Conservation (phyloP, 2,113 vertebrate species). For the Mastomys coucha region DNA sequence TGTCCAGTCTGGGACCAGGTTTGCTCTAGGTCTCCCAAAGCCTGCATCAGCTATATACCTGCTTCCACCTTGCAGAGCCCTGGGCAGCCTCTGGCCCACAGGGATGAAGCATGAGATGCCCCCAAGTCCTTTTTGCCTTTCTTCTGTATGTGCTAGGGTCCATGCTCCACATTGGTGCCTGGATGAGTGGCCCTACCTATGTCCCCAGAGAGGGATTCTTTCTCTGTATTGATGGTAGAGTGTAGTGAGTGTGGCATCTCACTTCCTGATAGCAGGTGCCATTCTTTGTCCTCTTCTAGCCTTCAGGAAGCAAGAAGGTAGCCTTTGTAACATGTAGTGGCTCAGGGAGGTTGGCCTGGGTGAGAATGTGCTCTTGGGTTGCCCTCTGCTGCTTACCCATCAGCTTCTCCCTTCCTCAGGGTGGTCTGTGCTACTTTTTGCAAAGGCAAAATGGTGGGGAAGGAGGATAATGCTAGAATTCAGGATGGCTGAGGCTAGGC, state of each 20-base stretch:
- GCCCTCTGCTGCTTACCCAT: background rate
- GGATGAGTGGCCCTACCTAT: background rate
- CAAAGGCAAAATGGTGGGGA: background rate
- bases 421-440: background rate
- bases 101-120: background rate
- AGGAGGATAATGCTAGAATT: background rate
- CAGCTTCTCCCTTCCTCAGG: background rate
- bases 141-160: background rate
- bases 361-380: background rate
- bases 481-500: background rate
- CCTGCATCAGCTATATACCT: background rate
- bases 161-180: background rate
- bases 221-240: background rate
- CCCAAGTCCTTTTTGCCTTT: background rate
- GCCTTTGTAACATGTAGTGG: background rate
- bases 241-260: background rate
- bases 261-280: background rate
- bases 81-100: background rate
- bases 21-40: background rate
- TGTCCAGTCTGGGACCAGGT: background rate
- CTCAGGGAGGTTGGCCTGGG: background rate
- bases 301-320: background rate
- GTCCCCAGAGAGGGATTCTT: background rate
- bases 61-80: background rate
- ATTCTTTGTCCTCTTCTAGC: background rate